Evolutionary conservation across 1,140 invertebrate species (phyloP).

Genomic region (Drosophila lini): DNA sequence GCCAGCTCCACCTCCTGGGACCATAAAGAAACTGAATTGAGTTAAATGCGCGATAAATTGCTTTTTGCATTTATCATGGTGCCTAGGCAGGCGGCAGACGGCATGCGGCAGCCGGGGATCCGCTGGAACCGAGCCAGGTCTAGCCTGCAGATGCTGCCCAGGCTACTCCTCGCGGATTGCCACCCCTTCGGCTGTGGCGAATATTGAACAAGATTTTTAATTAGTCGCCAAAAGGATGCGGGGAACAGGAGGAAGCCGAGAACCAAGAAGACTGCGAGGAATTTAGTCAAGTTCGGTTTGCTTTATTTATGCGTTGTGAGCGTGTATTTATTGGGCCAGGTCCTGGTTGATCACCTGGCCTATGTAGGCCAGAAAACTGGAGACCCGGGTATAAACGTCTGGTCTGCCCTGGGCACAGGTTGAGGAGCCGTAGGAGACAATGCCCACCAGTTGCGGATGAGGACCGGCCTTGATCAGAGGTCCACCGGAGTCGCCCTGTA

Average conservation of each 20-base stretch:
- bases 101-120: constrained; percentile 34
- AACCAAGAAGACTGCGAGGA: constrained; percentile 7
- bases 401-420: constrained; percentile 85
- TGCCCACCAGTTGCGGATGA: constrained; percentile 85
- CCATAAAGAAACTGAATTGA: constrained; percentile 81
- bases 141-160: constrained; percentile 9
- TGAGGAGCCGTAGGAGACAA: constrained; percentile 89
- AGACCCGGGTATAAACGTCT: constrained; percentile 82
- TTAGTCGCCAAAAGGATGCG: constrained; percentile 63
- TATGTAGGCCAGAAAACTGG: constrained; percentile 78
- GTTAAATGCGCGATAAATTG: constrained; percentile 84
- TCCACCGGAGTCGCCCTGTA: constrained; percentile 90
- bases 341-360: constrained; percentile 68
- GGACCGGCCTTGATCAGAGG: constrained; percentile 85
- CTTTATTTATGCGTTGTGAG: constrained; percentile 41
- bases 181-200: constrained; percentile 56
- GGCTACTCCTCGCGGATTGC: constrained; percentile 21
- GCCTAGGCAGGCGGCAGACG: constrained; percentile 48
- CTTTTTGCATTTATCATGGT: constrained; percentile 83
- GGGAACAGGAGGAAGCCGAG: not conserved
- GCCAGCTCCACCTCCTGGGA: constrained; percentile 20
- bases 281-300: constrained; percentile 55
- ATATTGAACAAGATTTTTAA: constrained; percentile 83
- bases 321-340: constrained; percentile 58
- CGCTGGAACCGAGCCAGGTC: constrained; percentile 59